Conservation (phyloP, 2,888 invertebrate species). For the Agrypnus murinus region DNA sequence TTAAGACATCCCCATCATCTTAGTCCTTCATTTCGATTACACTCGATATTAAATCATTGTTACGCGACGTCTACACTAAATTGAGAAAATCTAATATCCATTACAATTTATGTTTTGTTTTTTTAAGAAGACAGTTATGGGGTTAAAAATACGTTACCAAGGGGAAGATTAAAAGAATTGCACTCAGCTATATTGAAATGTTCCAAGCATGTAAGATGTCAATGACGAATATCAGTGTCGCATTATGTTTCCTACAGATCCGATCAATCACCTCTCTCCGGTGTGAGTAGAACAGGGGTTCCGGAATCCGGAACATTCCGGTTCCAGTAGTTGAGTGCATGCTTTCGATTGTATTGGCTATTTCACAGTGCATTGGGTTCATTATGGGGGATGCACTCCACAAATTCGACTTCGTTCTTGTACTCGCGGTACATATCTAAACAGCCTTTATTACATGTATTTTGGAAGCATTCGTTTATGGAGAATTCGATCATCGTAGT, state of each 20-base stretch:
- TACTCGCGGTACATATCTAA: slow-evolving; percentile 56
- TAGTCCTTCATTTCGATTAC: slow-evolving; percentile 59
- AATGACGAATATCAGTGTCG: slow-evolving; percentile 49
- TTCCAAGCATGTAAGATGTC: slow-evolving; percentile 40
- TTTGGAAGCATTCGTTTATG: slow-evolving; percentile 42
- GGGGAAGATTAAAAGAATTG: slow-evolving; percentile 41
- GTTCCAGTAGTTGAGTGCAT: slow-evolving; percentile 50
- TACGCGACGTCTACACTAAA: slow-evolving; percentile 17
- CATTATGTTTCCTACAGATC: slow-evolving; percentile 54
- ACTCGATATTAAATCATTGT: slow-evolving; percentile 65
- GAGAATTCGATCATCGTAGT: slow-evolving; percentile 43
- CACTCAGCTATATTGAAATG: slow-evolving; percentile 43
- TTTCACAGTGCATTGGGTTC: slow-evolving; percentile 68
- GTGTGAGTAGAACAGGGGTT: slow-evolving; percentile 52
- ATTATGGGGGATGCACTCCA: slow-evolving; percentile 59
- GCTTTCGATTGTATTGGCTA: slow-evolving; percentile 65
- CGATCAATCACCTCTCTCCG: slow-evolving; percentile 61
- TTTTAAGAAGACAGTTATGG: not conserved
- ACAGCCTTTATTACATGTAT: slow-evolving; percentile 47
- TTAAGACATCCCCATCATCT: slow-evolving; percentile 64
- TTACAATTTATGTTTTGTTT: not conserved
- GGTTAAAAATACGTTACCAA: not conserved
- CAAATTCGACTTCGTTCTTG: slow-evolving; percentile 59
- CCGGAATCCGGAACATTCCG: slow-evolving; percentile 44
- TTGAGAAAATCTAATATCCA: not conserved